A percentile compares a stretch with the other conserved stretches of the same genome.
These are phyloP conservation scores for Echinarachnius parma DNA, from an alignment of 53 echinoderm and acorn worm species.

Conservation along the genomic window DNA sequence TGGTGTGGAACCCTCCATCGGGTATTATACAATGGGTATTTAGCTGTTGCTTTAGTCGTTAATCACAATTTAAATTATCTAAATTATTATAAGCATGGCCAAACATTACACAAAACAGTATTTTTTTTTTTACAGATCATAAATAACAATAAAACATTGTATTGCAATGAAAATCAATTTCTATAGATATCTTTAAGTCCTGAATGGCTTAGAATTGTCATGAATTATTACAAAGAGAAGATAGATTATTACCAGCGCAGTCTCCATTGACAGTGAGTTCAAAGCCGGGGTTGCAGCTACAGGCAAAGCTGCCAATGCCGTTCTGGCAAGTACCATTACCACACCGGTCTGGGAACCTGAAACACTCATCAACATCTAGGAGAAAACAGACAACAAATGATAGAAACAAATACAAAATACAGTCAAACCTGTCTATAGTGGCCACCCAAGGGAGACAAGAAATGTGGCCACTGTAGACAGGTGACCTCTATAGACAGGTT, in stretches of 20 bases:
- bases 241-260: conserved; percentile 62
- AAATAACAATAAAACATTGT: too few species aligned
- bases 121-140: too few species aligned
- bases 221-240: neutral
- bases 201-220: too few species aligned
- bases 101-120: too few species aligned
- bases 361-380: conserved; percentile 88
- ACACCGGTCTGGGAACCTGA: conserved; percentile 57
- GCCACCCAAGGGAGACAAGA: neutral
- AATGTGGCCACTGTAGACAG: neutral
- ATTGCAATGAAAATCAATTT: too few species aligned
- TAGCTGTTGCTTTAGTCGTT: too few species aligned
- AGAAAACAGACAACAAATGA: neutral
- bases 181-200: too few species aligned
- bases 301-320: conserved; percentile 61
- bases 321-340: conserved; percentile 89
- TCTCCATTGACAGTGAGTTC: conserved; percentile 66
- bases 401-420: neutral
- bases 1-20: too few species aligned
- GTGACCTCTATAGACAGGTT: too few species aligned
- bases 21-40: too few species aligned
- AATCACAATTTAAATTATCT: too few species aligned
- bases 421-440: neutral
- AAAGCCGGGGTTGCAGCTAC: conserved; percentile 75
- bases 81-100: too few species aligned